Percentiles rank a stretch among this genome's conserved stretches.
phyloP scores from a whole-genome alignment of 2,888 invertebrate species.

The Limenitis camilla region DNA sequence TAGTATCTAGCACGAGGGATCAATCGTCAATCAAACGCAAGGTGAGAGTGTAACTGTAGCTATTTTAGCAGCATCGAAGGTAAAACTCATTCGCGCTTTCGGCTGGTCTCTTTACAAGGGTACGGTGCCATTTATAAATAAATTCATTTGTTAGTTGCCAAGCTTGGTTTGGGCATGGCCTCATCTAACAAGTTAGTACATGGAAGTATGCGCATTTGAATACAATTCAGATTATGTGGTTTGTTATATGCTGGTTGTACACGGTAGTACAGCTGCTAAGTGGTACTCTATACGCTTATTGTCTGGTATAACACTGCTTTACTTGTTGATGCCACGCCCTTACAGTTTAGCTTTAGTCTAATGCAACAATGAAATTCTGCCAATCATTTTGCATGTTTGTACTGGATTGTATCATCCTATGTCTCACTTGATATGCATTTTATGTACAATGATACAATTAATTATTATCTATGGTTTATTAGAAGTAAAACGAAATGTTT shows the following conservation, averaged over 20 bases:
- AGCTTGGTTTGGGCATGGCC: constrained; percentile 30
- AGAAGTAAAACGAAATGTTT: too few species aligned
- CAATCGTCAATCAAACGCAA: constrained; percentile 75
- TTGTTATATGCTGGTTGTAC: constrained; percentile 17
- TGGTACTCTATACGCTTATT: constrained; percentile 25
- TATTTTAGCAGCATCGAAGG: constrained; percentile 74
- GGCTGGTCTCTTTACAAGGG: constrained; percentile 68
- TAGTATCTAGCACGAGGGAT: constrained; percentile 73
- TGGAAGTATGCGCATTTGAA: constrained; percentile 28
- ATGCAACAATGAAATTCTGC: constrained; percentile 37
- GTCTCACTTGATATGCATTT: neutral
- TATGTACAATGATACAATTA: neutral
- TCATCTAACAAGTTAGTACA: constrained; percentile 26
- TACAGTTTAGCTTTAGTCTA: constrained; percentile 45
- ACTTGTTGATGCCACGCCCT: constrained; percentile 30
- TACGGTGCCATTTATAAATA: constrained; percentile 68
- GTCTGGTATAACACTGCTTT: constrained; percentile 27
- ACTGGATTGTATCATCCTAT: constrained; percentile 12
- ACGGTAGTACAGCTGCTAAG: constrained; percentile 24
- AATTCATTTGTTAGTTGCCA: constrained; percentile 61
- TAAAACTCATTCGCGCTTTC: constrained; percentile 72
- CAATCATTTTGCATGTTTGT: constrained; percentile 32
- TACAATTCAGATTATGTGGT: constrained; percentile 27
- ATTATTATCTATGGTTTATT: neutral
- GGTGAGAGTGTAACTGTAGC: constrained; percentile 71